Conservation (phyloP, 2,797 vertebrate genomes). For the Crax fasciolata region DNA sequence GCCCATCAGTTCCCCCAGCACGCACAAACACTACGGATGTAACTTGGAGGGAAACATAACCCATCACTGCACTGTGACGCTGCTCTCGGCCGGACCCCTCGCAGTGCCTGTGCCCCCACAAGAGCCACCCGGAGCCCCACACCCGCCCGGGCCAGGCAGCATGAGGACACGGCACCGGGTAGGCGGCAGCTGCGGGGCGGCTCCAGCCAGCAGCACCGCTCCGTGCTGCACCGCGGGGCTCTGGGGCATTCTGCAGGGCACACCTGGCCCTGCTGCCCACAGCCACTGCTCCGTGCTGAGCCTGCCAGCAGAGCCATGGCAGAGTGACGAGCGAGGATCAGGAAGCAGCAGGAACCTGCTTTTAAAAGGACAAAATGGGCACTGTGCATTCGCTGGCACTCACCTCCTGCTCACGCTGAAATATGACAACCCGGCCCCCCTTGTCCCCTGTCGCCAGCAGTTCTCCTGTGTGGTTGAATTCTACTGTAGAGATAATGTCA, state of each 20-base stretch:
- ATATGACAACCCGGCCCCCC: slow-evolving; percentile 97
- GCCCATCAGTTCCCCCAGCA: not conserved
- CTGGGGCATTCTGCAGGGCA: not conserved
- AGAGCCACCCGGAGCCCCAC: slow-evolving; percentile 26
- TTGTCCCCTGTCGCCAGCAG: slow-evolving; percentile 97
- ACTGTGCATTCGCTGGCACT: slow-evolving; percentile 78
- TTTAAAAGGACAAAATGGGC: slow-evolving; percentile 78
- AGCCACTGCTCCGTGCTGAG: slow-evolving; percentile 54
- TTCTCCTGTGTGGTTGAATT: slow-evolving; percentile 98
- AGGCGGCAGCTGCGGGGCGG: no score
- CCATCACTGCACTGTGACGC: rapidly evolving
- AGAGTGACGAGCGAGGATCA: slow-evolving; percentile 72
- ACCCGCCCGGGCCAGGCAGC: slow-evolving; percentile 30
- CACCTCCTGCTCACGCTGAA: slow-evolving; percentile 98
- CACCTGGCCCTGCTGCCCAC: slow-evolving; percentile 47
- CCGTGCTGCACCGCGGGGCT: not conserved
- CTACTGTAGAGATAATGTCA: slow-evolving; percentile 99
- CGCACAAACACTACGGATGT: not conserved
- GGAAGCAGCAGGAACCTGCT: slow-evolving; percentile 72
- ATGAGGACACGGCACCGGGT: not conserved
- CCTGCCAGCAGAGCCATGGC: slow-evolving; percentile 61
- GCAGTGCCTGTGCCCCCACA: not conserved
- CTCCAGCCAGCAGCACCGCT: no score
- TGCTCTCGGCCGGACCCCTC: not conserved
- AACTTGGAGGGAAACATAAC: slow-evolving; percentile 38